Evolutionary conservation across 2,797 vertebrate species (phyloP).

Genomic region (Muscicapa striata): DNA sequence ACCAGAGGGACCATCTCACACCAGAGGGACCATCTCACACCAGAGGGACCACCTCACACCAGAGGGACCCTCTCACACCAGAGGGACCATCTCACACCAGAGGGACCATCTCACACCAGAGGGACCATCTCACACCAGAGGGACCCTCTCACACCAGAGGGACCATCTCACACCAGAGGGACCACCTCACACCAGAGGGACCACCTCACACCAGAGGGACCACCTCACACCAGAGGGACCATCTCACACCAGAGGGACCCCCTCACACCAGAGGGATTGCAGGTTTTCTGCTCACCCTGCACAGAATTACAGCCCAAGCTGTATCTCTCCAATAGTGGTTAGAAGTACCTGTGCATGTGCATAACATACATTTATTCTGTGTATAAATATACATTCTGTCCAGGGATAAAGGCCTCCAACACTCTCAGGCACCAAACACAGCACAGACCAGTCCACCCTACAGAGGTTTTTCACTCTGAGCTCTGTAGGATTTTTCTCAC

Average conservation of each 20-base stretch:
- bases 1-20: neutral
- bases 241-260: neutral
- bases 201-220: neutral
- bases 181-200: neutral
- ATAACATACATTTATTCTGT: neutral
- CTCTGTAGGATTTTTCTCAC: neutral
- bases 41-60: no score
- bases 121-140: neutral
- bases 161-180: no score
- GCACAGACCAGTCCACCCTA: neutral
- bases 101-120: no score
- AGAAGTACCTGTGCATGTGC: rapidly evolving
- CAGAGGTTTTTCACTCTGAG: neutral
- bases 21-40: no score
- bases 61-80: neutral
- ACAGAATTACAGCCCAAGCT: rapidly evolving
- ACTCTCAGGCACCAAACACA: neutral
- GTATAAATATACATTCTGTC: neutral
- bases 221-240: no score
- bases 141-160: no score
- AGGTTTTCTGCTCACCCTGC: neutral
- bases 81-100: no score
- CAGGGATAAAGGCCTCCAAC: neutral
- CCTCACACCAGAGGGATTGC: no score
- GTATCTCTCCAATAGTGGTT: rapidly evolving